Base-by-base conservation (phyloP, 2,113 vertebrate species). In the Lagopus leucura region DNA sequence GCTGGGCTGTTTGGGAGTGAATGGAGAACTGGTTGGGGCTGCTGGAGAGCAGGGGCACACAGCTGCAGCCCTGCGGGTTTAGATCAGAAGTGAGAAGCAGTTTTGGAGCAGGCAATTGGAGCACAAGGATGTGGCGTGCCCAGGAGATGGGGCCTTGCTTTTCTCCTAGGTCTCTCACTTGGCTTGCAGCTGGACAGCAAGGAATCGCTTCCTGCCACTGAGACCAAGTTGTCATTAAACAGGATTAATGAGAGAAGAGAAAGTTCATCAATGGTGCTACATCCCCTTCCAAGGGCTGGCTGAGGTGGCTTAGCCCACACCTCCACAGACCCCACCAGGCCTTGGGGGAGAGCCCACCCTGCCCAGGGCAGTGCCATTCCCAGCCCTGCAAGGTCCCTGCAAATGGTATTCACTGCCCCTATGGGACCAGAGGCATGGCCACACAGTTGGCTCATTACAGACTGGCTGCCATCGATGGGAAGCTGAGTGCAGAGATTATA, bases 11-110 rank as follows among this genome's bases (percentile, higher is more conserved):
- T 50, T 38, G 42, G 25, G 28, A 19, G 2, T 14, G 38, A 25
- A 10, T 48, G 40, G 80, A 28, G 43, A 5, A 27, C 24, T 34
- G 42, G 36, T 7, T 19, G 40, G 40, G 16, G 3, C 6, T 2
- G 12, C 21, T 27, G 5, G 2, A 19, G 5, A 4, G 25, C 40
- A 6, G 42, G 8, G 55, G 16, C 19, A 6, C 0, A 2, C 5
- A 47, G 45, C 48, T 24, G 32, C 43, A 64, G 10, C 77, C 24
- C 7, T 47, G 20, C 4, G 0, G 10, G 21, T 11, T 36, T 11
- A 8, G 10, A 11, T 20, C 6, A 2, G 45, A 32, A 45, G 16
- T 18, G 8, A 58, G 63, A 58, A 18, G 50, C 50, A 14, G 22
- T 27, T 52, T 52, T 25, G 24, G 24, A 25, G 50, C 13, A 13